These are phyloP conservation scores for Dynastes grantii DNA, from an alignment of 2,888 invertebrate species.

Conservation along the genomic window DNA sequence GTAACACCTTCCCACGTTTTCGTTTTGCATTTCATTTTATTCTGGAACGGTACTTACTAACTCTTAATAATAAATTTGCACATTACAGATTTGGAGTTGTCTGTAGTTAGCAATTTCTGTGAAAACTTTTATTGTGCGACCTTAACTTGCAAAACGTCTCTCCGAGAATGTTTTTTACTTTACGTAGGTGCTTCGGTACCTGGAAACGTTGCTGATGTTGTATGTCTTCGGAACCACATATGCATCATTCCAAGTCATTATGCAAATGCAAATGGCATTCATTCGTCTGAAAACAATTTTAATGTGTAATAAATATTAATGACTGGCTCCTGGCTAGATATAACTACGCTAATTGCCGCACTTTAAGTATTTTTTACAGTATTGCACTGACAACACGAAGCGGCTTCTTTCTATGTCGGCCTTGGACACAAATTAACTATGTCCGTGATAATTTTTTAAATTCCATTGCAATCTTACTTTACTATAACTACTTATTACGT, in stretches of 20 bases:
- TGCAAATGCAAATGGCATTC: slow-evolving; percentile 20
- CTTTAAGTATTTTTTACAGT: slow-evolving; percentile 20
- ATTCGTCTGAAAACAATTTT: slow-evolving; percentile 11
- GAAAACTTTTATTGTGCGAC: background rate
- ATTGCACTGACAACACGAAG: background rate
- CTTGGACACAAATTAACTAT: slow-evolving; percentile 14
- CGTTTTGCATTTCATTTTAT: slow-evolving; percentile 5
- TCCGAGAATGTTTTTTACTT: background rate
- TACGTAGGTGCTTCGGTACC: slow-evolving; percentile 8
- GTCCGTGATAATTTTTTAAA: background rate
- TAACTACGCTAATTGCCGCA: slow-evolving; percentile 20
- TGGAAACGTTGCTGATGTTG: background rate
- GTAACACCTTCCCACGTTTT: slow-evolving; percentile 14
- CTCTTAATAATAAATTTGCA: background rate
- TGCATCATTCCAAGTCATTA: slow-evolving; percentile 5
- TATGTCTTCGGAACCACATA: slow-evolving; percentile 1
- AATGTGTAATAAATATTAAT: slow-evolving; percentile 29
- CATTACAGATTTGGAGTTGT: slow-evolving; percentile 7
- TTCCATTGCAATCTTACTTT: background rate
- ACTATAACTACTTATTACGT: too few species aligned
- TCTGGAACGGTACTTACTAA: slow-evolving; percentile 16
- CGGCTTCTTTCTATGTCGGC: slow-evolving; percentile 6
- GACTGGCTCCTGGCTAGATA: slow-evolving; percentile 30
- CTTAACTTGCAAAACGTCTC: slow-evolving; percentile 7
- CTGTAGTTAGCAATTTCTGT: background rate